These are phyloP conservation scores for Epinephelus malabaricus DNA, from an alignment of 2,797 vertebrate genomes.

Conservation along the genomic window DNA sequence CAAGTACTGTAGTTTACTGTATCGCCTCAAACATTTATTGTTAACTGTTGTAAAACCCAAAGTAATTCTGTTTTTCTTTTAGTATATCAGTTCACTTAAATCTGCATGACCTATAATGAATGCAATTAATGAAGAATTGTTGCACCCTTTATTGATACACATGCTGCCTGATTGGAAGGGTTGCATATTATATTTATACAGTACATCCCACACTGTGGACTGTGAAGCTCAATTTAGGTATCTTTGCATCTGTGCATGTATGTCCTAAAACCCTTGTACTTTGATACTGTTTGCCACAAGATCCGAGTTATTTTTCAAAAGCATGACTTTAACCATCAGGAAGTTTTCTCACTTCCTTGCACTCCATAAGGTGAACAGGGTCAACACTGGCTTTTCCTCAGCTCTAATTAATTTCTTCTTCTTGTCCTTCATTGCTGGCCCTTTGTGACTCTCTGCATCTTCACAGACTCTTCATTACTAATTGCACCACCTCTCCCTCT, in stretches of 20 bases:
- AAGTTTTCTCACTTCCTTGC: constrained; percentile 19
- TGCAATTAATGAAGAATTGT: too few species aligned
- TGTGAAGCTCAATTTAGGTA: not conserved
- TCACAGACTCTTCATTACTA: constrained; percentile 23
- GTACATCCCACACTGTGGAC: not conserved
- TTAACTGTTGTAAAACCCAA: not conserved
- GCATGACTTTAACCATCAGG: constrained; percentile 12
- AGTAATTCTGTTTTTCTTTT: too few species aligned
- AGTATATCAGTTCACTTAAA: not conserved
- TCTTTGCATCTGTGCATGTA: not conserved
- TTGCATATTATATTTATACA: not conserved
- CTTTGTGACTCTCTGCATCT: constrained; percentile 21
- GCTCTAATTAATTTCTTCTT: constrained; percentile 43
- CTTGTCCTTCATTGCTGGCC: constrained; percentile 27
- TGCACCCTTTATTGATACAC: not conserved
- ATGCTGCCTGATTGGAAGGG: not conserved
- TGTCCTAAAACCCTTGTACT: not conserved
- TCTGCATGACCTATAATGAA: not conserved
- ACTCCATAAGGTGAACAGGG: constrained; percentile 6
- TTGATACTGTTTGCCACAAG: constrained; percentile 2
- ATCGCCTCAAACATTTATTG: not conserved
- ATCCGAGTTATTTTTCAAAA: constrained; percentile 10
- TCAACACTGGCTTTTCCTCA: constrained; percentile 38
- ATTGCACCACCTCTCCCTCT: not conserved
- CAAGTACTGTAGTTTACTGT: not conserved